A percentile compares a stretch with the other conserved stretches of the same genome.
These are phyloP conservation scores for Apodemia duryi DNA, from an alignment of 2,888 invertebrate genomes.

Conservation along the genomic window DNA sequence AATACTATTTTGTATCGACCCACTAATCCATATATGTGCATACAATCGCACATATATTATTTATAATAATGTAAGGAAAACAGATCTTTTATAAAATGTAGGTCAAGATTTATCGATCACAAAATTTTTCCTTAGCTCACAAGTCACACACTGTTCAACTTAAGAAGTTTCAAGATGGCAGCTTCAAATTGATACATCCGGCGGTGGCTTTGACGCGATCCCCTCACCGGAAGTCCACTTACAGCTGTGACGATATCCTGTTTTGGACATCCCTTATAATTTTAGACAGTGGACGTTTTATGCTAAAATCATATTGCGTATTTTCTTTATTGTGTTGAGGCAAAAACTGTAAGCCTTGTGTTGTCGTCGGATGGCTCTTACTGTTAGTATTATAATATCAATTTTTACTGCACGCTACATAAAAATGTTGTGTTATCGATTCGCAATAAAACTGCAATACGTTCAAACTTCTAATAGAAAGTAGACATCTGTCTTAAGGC, in stretches of 20 bases:
- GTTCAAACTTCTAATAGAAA: no score
- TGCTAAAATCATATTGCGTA: neutral
- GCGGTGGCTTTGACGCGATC: conserved; percentile 34
- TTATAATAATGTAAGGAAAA: neutral
- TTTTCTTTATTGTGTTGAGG: neutral
- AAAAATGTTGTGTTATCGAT: no score
- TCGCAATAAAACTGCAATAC: no score
- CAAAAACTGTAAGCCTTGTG: no score
- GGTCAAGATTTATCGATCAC: conserved; percentile 19
- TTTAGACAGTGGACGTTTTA: neutral
- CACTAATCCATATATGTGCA: no score
- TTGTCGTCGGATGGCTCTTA: no score
- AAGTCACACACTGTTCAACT: conserved; percentile 16
- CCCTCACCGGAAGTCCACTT: conserved; percentile 38
- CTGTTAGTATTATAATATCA: no score
- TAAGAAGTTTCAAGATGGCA: conserved; percentile 20
- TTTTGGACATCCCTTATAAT: neutral
- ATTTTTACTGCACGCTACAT: no score
- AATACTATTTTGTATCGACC: no score
- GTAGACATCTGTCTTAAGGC: no score
- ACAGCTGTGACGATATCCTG: conserved; percentile 25
- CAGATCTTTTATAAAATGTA: neutral
- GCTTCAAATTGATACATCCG: conserved; percentile 43
- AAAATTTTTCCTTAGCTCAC: conserved; percentile 13
- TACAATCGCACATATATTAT: no score